These are phyloP conservation scores for Chrysina gloriosa DNA, from an alignment of 2,888 invertebrate species.

Conservation along the genomic window DNA sequence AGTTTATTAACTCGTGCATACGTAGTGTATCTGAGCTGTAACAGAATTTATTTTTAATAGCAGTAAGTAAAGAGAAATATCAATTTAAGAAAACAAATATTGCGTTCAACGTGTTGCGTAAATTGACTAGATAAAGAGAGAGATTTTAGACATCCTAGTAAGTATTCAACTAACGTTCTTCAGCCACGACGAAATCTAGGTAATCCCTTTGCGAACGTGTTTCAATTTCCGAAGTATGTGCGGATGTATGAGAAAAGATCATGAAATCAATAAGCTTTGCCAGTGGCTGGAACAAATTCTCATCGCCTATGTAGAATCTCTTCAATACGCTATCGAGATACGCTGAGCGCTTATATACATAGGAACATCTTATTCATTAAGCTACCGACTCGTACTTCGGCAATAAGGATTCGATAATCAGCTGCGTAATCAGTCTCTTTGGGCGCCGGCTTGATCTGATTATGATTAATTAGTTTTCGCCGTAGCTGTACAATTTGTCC, in stretches of 20 bases:
- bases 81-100: too few species aligned
- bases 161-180: too few species aligned
- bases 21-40: too few species aligned
- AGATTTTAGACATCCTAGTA: too few species aligned
- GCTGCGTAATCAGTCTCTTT: constrained; percentile 32
- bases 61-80: too few species aligned
- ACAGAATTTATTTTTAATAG: too few species aligned
- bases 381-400: constrained; percentile 1
- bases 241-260: not conserved
- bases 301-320: not conserved
- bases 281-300: not conserved
- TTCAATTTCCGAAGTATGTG: constrained; percentile 4
- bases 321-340: not conserved
- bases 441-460: constrained; percentile 34
- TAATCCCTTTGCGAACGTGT: constrained; percentile 3
- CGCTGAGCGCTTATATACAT: not conserved
- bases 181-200: too few species aligned
- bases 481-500: constrained; percentile 19
- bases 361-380: constrained; percentile 3
- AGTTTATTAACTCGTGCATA: too few species aligned
- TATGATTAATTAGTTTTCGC: constrained; percentile 37
- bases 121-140: too few species aligned
- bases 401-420: constrained; percentile 32
- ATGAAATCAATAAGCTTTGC: constrained; percentile 16
- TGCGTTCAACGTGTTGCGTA: too few species aligned